A percentile compares a stretch with the other conserved stretches of the same genome.
Evolutionary conservation across 1,140 invertebrate genomes (phyloP).

Genomic region (Ylistrum balloti): DNA sequence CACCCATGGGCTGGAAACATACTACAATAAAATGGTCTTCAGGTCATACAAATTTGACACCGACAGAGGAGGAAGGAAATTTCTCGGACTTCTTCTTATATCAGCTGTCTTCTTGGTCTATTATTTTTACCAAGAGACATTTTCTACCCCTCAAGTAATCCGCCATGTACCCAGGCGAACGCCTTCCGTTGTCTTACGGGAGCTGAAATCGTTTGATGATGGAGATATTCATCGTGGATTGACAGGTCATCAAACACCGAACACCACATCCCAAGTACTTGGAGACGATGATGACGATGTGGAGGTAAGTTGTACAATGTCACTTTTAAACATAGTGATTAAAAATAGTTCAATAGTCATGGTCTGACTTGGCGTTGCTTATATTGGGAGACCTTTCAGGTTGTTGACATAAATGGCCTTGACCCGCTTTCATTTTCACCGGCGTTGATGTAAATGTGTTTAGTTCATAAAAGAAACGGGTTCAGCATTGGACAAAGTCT

Average conservation of each 20-base stretch:
- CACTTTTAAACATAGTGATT: too few relatives aligned
- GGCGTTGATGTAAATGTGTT: too few relatives aligned
- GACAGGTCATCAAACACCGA: background rate
- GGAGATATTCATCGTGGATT: too few relatives aligned
- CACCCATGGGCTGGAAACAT: background rate
- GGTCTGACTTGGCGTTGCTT: too few relatives aligned
- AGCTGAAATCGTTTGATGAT: background rate
- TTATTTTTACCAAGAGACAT: constrained; percentile 9
- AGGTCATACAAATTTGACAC: background rate
- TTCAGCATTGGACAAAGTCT: too few relatives aligned
- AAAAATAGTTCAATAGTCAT: too few relatives aligned
- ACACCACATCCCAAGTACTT: background rate
- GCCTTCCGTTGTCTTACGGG: background rate
- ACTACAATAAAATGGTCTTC: background rate
- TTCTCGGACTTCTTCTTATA: background rate
- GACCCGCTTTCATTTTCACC: too few relatives aligned
- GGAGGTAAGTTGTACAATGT: too few relatives aligned
- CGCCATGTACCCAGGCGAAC: background rate
- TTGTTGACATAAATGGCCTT: too few relatives aligned
- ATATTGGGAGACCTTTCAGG: too few relatives aligned
- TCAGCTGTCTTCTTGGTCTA: background rate
- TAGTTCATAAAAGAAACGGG: too few relatives aligned
- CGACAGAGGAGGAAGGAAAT: background rate
- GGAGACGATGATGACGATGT: background rate
- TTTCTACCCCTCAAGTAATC: constrained; percentile 1